Percentiles rank a stretch among this genome's conserved stretches.
Evolutionary conservation across 2,113 vertebrate genomes (phyloP).

Genomic region (Rhegmatorhina hoffmannsi): DNA sequence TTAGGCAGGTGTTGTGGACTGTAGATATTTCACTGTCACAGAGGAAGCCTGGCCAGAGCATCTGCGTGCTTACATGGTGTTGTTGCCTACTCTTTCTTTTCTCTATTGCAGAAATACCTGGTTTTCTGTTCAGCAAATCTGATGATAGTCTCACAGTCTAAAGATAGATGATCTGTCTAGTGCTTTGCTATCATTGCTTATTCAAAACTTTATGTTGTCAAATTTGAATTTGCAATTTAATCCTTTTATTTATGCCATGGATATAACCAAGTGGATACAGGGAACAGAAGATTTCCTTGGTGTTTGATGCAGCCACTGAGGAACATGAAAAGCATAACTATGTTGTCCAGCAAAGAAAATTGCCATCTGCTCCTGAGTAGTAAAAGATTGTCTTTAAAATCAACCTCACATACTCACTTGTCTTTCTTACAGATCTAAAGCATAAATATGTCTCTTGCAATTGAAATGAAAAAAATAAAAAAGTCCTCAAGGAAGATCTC

Average conservation of each 20-base stretch:
- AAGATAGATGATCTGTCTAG: neutral
- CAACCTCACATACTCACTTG: neutral
- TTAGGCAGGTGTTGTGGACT: neutral
- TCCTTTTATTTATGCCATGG: neutral
- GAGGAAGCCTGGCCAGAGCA: neutral
- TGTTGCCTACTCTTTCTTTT: neutral
- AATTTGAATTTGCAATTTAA: neutral
- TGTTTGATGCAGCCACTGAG: neutral
- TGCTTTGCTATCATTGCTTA: neutral
- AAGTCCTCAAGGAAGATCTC: neutral
- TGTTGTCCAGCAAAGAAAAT: neutral
- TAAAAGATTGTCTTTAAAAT: neutral
- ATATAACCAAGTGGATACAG: neutral
- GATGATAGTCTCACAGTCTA: neutral
- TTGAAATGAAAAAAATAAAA: neutral
- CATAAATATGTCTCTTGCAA: neutral
- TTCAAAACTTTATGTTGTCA: neutral
- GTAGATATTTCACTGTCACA: neutral
- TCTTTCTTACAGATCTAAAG: neutral
- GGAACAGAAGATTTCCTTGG: neutral
- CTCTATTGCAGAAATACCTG: accelerated
- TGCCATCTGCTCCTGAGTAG: neutral
- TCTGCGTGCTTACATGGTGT: neutral
- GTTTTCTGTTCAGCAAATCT: neutral
- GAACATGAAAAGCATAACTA: neutral